phyloP scores from a whole-genome alignment of 2,888 invertebrate genomes.

The Pteria penguin region DNA sequence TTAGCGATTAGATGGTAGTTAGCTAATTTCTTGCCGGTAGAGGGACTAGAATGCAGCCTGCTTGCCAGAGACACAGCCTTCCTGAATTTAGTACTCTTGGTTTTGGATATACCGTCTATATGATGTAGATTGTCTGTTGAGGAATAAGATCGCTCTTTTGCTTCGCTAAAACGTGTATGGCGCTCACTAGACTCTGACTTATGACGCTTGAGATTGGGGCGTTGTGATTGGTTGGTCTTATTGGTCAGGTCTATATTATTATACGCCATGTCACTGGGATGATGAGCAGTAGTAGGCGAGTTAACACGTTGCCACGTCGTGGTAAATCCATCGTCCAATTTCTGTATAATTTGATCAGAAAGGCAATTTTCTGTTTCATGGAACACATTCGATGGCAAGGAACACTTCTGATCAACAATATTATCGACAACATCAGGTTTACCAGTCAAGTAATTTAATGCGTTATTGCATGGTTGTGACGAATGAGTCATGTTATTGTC shows the following conservation, averaged over 20 bases:
- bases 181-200: conserved; percentile 72
- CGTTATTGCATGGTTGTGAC: conserved; percentile 39
- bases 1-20: conserved; percentile 77
- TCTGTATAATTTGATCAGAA: conserved; percentile 69
- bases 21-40: conserved; percentile 76
- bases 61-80: conserved; percentile 75
- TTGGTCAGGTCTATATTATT: conserved; percentile 3
- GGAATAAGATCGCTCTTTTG: conserved; percentile 72
- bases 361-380: conserved; percentile 52
- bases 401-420: conserved; percentile 23
- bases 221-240: conserved; percentile 8
- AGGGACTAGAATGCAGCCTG: conserved; percentile 77
- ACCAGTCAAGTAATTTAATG: conserved; percentile 34
- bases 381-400: conserved; percentile 39
- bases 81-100: conserved; percentile 73
- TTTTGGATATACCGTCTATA: conserved; percentile 67
- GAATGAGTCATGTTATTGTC: conserved; percentile 60
- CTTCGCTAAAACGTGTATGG: conserved; percentile 70
- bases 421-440: conserved; percentile 18
- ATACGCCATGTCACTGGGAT: not conserved
- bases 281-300: conserved; percentile 57
- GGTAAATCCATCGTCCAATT: conserved; percentile 68
- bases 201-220: conserved; percentile 69
- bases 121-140: conserved; percentile 77
- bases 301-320: conserved; percentile 72